A percentile compares a stretch with the other conserved stretches of the same genome.
Evolutionary conservation across 2,113 vertebrate species (phyloP).

Genomic region (Solea senegalensis): DNA sequence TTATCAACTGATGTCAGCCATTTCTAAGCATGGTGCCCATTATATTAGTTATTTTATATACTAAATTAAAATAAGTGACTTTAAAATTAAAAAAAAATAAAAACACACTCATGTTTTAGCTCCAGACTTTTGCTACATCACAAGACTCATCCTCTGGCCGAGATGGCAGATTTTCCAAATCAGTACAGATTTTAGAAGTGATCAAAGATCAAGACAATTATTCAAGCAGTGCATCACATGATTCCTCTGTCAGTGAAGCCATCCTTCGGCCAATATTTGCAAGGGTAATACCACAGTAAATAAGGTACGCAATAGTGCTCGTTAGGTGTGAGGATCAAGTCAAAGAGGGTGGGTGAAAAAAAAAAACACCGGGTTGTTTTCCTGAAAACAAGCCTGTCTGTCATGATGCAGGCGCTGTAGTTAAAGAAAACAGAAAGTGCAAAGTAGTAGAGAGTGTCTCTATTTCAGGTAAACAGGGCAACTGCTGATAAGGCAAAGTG

Average conservation of each 20-base stretch:
- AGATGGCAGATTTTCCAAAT: constrained; percentile 1
- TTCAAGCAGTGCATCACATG: neutral
- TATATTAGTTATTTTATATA: too few species aligned
- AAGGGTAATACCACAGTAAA: constrained; percentile 8
- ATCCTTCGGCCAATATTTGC: constrained; percentile 14
- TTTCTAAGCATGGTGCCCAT: too few species aligned
- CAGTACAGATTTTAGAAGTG: neutral
- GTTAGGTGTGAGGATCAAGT: constrained; percentile 43
- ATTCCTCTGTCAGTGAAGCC: neutral
- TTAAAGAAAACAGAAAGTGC: constrained; percentile 42
- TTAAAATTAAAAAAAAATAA: too few species aligned
- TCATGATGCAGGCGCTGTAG: constrained; percentile 40
- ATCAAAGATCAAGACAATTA: constrained; percentile 3
- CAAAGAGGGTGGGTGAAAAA: constrained; percentile 6
- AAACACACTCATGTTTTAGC: too few species aligned
- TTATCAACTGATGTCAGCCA: too few species aligned
- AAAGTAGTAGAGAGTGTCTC: constrained; percentile 38
- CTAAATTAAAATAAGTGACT: too few species aligned
- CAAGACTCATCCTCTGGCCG: neutral
- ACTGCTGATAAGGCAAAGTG: constrained; percentile 35
- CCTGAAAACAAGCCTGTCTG: constrained; percentile 64
- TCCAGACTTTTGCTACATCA: too few species aligned
- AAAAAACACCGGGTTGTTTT: constrained; percentile 36
- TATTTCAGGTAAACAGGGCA: constrained; percentile 54
- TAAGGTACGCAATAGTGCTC: constrained; percentile 33